A percentile compares a stretch with the other conserved stretches of the same genome.
Evolutionary conservation across 1,140 invertebrate genomes (phyloP).

Genomic region (Acromyrmex echinatior): DNA sequence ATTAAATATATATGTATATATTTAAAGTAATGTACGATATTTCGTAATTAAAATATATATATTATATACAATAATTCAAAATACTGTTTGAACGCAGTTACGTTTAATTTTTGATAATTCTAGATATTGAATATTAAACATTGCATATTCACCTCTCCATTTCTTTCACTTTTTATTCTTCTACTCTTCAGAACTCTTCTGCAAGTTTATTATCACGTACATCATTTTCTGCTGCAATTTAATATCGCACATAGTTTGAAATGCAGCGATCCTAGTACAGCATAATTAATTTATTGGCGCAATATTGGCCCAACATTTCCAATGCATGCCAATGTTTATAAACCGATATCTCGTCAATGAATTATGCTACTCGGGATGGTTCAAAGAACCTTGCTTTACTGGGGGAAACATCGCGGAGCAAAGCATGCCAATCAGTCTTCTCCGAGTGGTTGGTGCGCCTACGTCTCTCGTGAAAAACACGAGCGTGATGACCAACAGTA

Average conservation of each 20-base stretch:
- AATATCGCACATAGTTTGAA: not conserved
- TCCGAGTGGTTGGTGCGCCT: slow-evolving; percentile 30
- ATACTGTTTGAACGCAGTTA: no score
- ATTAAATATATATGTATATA: no score
- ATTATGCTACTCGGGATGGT: no score
- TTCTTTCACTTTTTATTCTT: not conserved
- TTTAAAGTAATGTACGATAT: no score
- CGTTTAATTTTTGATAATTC: not conserved
- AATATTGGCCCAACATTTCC: no score
- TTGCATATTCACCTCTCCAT: not conserved
- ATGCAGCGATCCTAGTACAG: not conserved
- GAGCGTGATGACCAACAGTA: slow-evolving; percentile 5
- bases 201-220: not conserved
- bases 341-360: no score
- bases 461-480: slow-evolving; percentile 11
- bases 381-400: no score
- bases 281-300: no score
- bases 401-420: not conserved
- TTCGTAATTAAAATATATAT: no score
- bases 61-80: no score
- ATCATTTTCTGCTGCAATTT: not conserved
- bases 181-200: not conserved
- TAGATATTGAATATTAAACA: not conserved
- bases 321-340: no score
- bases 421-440: slow-evolving; percentile 16